Conservation (phyloP, 1,140 invertebrate species). For the Drosophila azteca region DNA sequence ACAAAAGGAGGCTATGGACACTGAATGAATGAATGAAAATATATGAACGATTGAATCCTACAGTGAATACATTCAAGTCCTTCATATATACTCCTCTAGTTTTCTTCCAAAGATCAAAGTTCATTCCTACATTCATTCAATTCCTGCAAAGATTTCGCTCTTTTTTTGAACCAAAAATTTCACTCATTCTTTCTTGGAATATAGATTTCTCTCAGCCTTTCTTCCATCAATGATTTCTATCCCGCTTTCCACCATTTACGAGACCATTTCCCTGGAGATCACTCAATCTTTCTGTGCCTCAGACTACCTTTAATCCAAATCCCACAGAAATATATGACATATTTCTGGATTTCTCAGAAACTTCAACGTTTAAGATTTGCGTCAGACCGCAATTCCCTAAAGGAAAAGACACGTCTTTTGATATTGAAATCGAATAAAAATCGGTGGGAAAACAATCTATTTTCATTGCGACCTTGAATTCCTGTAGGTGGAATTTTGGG, state of each 20-base stretch:
- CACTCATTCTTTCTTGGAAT: neutral
- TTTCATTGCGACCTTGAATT: neutral
- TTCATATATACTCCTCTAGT: no score
- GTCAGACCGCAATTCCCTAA: constrained; percentile 19
- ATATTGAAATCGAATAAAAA: constrained; percentile 1
- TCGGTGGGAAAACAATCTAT: no score
- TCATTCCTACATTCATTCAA: no score
- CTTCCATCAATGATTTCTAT: constrained; percentile 3
- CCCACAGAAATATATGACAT: constrained; percentile 1
- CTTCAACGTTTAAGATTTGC: constrained; percentile 21
- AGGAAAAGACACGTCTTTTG: constrained; percentile 3
- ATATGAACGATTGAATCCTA: no score
- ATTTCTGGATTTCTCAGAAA: neutral
- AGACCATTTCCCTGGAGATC: neutral
- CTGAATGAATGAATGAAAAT: constrained; percentile 2
- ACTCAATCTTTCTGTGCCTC: neutral
- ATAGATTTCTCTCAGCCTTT: neutral
- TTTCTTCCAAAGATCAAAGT: no score
- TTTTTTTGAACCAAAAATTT: neutral
- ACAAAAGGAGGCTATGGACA: neutral
- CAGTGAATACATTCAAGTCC: no score
- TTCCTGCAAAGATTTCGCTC: neutral
- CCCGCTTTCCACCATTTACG: no score
- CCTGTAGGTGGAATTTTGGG: neutral
- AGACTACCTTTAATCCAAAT: constrained; percentile 29